phyloP scores from a whole-genome alignment of 2,113 vertebrate species.

The Eleginops maclovinus region DNA sequence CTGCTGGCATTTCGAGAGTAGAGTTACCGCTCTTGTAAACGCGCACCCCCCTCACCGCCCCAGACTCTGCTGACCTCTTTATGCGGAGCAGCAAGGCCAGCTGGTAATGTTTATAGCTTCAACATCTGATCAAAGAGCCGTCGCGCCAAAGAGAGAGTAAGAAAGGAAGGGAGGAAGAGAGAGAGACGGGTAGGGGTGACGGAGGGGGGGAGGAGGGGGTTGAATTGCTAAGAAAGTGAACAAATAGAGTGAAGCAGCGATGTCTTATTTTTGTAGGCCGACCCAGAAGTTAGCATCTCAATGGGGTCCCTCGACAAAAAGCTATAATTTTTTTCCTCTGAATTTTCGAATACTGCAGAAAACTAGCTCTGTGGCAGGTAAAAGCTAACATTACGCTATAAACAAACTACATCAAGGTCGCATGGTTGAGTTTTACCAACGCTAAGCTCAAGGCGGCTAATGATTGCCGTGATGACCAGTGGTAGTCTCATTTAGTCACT shows the following conservation, averaged over 20 bases:
- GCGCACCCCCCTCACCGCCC: constrained; percentile 4
- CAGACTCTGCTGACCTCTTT: constrained; percentile 67
- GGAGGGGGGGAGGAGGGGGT: background rate
- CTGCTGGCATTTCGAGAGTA: constrained; percentile 56
- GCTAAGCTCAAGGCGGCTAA: too few species aligned
- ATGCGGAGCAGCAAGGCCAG: constrained; percentile 78
- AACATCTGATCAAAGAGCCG: constrained; percentile 77
- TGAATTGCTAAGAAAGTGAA: constrained; percentile 18
- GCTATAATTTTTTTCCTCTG: too few species aligned
- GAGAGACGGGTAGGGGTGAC: constrained; percentile 25
- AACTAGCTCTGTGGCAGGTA: too few species aligned
- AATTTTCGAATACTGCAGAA: too few species aligned
- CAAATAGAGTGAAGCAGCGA: background rate
- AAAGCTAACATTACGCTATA: too few species aligned
- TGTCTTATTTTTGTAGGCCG: too few species aligned
- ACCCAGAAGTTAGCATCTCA: too few species aligned
- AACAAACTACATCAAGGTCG: too few species aligned
- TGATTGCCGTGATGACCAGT: too few species aligned
- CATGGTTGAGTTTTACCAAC: too few species aligned
- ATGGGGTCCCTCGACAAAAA: too few species aligned
- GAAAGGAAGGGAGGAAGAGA: constrained; percentile 44
- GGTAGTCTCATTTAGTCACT: too few species aligned
- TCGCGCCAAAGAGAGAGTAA: constrained; percentile 42
- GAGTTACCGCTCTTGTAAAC: constrained; percentile 74
- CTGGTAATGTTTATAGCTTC: constrained; percentile 81